phyloP scores from a whole-genome alignment of 35 echinoderm and acorn worm species.

The Heliocidaris tuberculata region DNA sequence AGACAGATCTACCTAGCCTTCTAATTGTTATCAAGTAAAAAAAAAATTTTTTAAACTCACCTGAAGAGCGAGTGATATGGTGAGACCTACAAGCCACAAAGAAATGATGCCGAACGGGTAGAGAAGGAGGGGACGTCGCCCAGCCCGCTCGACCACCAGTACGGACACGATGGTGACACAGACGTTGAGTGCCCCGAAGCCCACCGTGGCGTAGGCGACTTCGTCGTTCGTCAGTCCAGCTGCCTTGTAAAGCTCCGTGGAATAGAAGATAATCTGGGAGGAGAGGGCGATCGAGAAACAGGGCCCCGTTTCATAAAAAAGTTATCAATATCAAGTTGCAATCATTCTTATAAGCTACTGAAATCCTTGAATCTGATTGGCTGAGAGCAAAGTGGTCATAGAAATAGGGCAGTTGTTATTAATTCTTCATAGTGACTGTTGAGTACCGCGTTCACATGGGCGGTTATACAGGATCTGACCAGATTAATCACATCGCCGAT shows the following conservation, averaged over 20 bases:
- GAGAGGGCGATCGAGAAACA: background rate
- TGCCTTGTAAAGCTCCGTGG: conserved; percentile 67
- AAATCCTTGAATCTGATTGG: no score
- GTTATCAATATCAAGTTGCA: no score
- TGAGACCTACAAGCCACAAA: conserved; percentile 59
- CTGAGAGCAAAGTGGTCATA: no score
- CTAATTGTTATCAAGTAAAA: background rate
- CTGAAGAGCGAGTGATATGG: conserved; percentile 72
- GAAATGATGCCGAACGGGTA: conserved; percentile 72
- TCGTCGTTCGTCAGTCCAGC: conserved; percentile 59
- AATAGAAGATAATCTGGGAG: conserved; percentile 83
- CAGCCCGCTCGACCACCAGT: conserved; percentile 64
- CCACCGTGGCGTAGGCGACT: conserved; percentile 72
- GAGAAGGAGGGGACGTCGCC: conserved; percentile 67
- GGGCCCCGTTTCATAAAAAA: background rate
- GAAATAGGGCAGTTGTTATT: no score
- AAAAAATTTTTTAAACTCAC: conserved; percentile 6
- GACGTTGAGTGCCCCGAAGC: conserved; percentile 75
- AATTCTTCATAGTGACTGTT: no score
- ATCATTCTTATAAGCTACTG: no score
- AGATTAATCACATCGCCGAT: no score
- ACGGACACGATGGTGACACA: conserved; percentile 82
- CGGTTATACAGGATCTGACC: no score
- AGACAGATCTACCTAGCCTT: no score
- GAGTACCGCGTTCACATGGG: no score